Evolutionary conservation across 2,797 vertebrate species (phyloP).

Genomic region (Pangasius mekongensis): DNA sequence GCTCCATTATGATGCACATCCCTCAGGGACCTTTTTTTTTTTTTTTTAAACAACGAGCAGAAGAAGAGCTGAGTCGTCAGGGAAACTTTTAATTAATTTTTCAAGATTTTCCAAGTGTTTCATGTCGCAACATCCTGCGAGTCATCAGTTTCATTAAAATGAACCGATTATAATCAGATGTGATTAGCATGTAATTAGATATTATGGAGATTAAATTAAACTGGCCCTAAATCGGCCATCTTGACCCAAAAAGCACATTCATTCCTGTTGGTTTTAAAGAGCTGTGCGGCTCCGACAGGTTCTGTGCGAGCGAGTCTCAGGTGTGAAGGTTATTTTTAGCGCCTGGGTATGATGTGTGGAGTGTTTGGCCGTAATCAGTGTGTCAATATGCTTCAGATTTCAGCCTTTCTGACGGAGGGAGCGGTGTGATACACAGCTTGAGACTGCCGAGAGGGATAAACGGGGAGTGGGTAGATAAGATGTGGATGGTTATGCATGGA

Average conservation of each 20-base stretch:
- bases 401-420: not conserved
- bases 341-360: not conserved
- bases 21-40: not conserved
- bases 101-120: not conserved
- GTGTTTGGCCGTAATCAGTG: not conserved
- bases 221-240: not conserved
- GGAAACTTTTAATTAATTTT: constrained; percentile 26
- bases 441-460: not conserved
- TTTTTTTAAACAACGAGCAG: not conserved
- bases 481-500: not conserved
- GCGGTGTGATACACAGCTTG: not conserved
- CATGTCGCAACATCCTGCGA: not conserved
- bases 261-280: not conserved
- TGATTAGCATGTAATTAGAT: not conserved
- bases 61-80: constrained; percentile 12
- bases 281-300: not conserved
- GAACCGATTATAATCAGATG: constrained; percentile 8
- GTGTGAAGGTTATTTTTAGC: constrained; percentile 40
- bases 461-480: not conserved
- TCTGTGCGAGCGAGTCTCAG: constrained; percentile 17
- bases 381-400: not conserved
- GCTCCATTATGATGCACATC: not conserved
- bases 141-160: constrained; percentile 7
- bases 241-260: not conserved
- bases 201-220: not conserved